Evolutionary conservation across 1,140 invertebrate genomes (phyloP), one percentile per base, ranked within the genome.

Genomic region (Papilio xuthus): DNA sequence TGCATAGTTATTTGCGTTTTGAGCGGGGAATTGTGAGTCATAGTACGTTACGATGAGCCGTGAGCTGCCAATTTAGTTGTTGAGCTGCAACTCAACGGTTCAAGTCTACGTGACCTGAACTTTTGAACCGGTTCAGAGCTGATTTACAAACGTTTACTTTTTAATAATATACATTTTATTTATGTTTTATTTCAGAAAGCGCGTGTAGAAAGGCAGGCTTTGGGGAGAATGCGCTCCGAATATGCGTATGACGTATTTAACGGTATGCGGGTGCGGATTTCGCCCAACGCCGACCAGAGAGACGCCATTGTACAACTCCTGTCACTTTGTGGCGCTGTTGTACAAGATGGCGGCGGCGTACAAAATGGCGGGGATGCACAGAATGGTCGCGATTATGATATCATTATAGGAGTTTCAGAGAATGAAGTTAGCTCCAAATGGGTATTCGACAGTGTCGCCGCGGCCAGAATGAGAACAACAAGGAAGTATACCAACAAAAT

Each of bases 391-490:
- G 79, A 81, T 13, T 80, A 78, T 81, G 89, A 90, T 73, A 75
- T 91, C 0, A 85, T 78, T 26, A 78, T 92, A n/a, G 90, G 90
- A 0, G 71, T 32, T 9, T 77, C 70, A 4, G 79, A 75, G 0
- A 87, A 86, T 0, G 81, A 90, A 79, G 82, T 93, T 13, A 83
- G 79, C 47, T 92, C 90, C 0, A 90, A 89, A 74, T 92, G 91
- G 92, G 90, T 92, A 41, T 93, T 93, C 78, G 92, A 93, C 71
- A 92, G 90, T 73, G 85, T 93, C 0, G 88, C 88, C 0, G 84
- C 89, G 0, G 87, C 83, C 0, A 86, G 92, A 71, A 88, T 90
- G 85, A 86, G 92, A 15, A 92, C 88, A 13, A 86, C 83, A 0
- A 81, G 90, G 37, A 80, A 88, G 23, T 93, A 93, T 83, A 37